Base-by-base conservation (phyloP, 2,888 invertebrate species). In the Allophyes oxyacanthae region DNA sequence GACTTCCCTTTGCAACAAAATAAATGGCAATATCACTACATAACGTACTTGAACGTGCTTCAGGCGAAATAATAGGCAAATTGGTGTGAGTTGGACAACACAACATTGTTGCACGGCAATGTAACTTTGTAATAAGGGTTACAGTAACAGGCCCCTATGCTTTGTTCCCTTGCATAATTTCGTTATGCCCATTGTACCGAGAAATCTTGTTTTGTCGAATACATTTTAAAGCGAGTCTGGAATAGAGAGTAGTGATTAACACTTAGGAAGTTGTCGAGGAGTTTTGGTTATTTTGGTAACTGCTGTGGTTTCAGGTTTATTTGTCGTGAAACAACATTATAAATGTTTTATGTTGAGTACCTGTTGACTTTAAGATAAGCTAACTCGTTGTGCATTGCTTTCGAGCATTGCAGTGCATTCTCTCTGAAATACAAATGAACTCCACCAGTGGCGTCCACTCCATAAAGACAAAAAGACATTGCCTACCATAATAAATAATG, bases 71-170 rank as follows among this genome's bases (percentile, higher is more conserved):
- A 89, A 86, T 82, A 84, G 83, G 85, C 86, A 87, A 87, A 81
- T 20, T 20, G 20, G 2, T 20, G 20, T 20, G 2, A 20, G 20
- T 86, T 77, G 77, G 80, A 79, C 82, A 78, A 70, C 62, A 78
- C 65, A 72, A 75, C 66, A 60, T 53, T 72, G 73, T 81, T 75
- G 80, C 73, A 85, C 72, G 85, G 85, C 87, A 87, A 86, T 86
- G 84, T 88, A 89, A 91, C 90, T 91, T 88, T 82, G 86, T 89
- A 87, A 87, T 89, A 86, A 88, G 86, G 88, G 87, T 84, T 86
- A 82, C 61, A 45, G 87, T 84, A 86, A 82, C 61, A 45, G 75
- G 79, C 78, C 79, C 77, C 77, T 79, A 82, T 73, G 81, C 69
- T 65, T 77, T 78, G 79, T 81, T 72, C 76, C 79, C 80, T 72